These are phyloP conservation scores for Platichthys flesus DNA, from an alignment of 2,113 vertebrate species.

Conservation along the genomic window DNA sequence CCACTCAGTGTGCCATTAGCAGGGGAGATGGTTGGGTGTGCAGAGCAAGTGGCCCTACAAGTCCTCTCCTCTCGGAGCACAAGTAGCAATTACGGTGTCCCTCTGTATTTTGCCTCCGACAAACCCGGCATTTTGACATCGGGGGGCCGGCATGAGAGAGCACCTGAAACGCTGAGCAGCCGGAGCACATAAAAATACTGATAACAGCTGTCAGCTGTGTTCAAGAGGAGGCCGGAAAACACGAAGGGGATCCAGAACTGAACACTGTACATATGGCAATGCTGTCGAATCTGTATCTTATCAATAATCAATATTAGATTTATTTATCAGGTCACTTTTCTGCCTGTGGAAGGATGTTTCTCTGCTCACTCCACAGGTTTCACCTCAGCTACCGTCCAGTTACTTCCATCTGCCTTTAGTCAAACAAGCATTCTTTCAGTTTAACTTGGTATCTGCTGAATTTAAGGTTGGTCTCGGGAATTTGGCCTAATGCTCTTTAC, in stretches of 20 bases:
- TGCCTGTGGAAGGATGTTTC: background rate
- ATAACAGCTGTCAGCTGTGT: conserved; percentile 73
- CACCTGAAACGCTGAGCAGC: conserved; percentile 67
- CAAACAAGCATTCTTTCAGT: too few relatives aligned
- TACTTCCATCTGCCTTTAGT: background rate
- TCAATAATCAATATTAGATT: background rate
- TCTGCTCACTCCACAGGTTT: background rate
- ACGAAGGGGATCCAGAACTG: conserved; percentile 31
- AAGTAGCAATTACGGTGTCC: conserved; percentile 77
- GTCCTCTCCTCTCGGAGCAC: conserved; percentile 68
- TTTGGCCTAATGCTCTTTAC: too few relatives aligned
- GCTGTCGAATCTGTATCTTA: too few relatives aligned
- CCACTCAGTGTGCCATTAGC: conserved; percentile 75
- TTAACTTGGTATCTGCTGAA: too few relatives aligned
- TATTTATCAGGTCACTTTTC: too few relatives aligned
- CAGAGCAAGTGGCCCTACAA: conserved; percentile 71
- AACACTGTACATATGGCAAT: conserved; percentile 12
- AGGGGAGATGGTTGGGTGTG: conserved; percentile 71
- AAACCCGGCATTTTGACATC: conserved; percentile 74
- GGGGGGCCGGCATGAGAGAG: conserved; percentile 60
- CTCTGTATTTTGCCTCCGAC: conserved; percentile 74
- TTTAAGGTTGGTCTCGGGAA: too few relatives aligned
- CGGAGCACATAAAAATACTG: conserved; percentile 73
- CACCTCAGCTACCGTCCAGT: background rate
- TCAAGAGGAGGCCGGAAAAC: conserved; percentile 51